Evolutionary conservation across 1,140 invertebrate genomes (phyloP).

Genomic region (Camponotus floridanus): DNA sequence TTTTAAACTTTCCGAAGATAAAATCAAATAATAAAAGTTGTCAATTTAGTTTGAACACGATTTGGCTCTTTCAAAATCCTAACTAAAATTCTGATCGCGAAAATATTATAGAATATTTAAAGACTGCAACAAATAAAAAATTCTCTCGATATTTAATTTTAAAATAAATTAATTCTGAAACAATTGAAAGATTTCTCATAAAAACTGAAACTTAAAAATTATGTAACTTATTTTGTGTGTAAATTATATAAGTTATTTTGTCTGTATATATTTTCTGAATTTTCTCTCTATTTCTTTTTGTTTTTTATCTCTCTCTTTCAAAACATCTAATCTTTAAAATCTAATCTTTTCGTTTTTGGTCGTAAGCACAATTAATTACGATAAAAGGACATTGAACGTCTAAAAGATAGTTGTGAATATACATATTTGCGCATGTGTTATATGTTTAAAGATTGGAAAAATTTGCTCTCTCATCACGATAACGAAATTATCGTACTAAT

Average conservation of each 20-base stretch:
- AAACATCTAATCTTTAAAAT: constrained; percentile 5
- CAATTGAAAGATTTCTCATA: background rate
- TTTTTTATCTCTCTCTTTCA: background rate
- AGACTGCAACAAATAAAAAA: background rate
- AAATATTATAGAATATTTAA: background rate
- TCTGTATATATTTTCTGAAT: background rate
- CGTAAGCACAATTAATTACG: background rate
- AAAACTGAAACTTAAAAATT: background rate
- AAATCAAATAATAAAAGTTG: constrained; percentile 2
- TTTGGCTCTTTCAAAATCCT: background rate
- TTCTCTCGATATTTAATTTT: background rate
- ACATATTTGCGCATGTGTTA: too few species aligned
- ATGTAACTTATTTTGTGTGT: too few species aligned
- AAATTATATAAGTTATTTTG: too few species aligned
- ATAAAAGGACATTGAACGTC: constrained; percentile 21
- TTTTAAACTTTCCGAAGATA: background rate
- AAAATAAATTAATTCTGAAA: background rate
- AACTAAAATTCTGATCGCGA: background rate
- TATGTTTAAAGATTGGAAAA: constrained; percentile 17
- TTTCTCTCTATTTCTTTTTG: too few species aligned
- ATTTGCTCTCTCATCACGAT: constrained; percentile 42
- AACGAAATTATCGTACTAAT: constrained; percentile 63
- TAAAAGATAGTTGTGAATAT: background rate
- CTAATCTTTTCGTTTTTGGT: constrained; percentile 37
- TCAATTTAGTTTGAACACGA: background rate